A percentile compares a stretch with the other conserved stretches of the same genome.
Evolutionary conservation across 2,113 vertebrate genomes (phyloP).

Genomic region (Elanus axillaris): DNA sequence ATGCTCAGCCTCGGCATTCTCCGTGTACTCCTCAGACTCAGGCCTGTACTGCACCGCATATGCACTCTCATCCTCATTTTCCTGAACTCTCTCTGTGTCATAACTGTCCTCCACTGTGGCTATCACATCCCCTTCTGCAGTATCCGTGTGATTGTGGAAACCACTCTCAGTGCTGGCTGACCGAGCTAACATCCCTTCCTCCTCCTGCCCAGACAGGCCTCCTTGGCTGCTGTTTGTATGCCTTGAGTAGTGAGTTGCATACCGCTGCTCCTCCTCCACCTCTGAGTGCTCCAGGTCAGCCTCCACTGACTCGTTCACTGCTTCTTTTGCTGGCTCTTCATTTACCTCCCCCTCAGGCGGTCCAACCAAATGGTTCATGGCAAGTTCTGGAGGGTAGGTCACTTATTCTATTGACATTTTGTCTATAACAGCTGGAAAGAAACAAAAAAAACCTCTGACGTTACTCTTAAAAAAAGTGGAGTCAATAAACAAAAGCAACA

Average conservation of each 20-base stretch:
- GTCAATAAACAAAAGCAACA: neutral
- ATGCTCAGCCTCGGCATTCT: constrained; percentile 89
- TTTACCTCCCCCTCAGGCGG: constrained; percentile 70
- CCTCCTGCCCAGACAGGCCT: constrained; percentile 71
- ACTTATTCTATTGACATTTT: constrained; percentile 77
- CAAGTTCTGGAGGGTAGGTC: constrained; percentile 43
- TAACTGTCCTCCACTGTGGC: constrained; percentile 72
- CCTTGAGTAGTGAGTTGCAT: constrained; percentile 44
- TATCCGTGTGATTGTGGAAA: constrained; percentile 93
- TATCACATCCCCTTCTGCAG: constrained; percentile 89
- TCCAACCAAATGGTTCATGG: constrained; percentile 86
- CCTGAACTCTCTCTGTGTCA: constrained; percentile 68
- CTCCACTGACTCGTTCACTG: constrained; percentile 82
- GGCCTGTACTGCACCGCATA: constrained; percentile 82
- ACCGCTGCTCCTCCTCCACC: constrained; percentile 69
- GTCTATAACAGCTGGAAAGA: constrained; percentile 57
- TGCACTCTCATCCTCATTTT: constrained; percentile 77
- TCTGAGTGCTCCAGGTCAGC: constrained; percentile 78
- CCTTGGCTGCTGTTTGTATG: constrained; percentile 59
- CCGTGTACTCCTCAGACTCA: constrained; percentile 89
- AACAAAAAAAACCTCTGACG: neutral
- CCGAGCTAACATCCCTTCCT: constrained; percentile 83
- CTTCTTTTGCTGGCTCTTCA: constrained; percentile 72
- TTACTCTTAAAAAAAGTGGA: neutral
- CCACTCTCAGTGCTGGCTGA: constrained; percentile 94